phyloP scores from a whole-genome alignment of 2,888 invertebrate genomes.

The Nephrotoma flavescens region DNA sequence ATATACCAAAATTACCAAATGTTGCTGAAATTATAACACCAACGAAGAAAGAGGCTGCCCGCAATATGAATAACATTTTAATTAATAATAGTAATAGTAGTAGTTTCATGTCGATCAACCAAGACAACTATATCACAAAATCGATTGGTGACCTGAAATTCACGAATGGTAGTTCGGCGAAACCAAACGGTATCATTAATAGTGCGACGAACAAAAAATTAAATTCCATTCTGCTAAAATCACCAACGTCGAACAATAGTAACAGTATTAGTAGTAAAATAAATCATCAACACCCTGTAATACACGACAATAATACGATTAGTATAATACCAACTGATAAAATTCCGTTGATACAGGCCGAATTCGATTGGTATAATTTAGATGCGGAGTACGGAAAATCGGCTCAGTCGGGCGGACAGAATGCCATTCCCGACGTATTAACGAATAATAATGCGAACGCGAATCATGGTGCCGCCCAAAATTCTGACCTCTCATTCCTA shows the following conservation, averaged over 20 bases:
- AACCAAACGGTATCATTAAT: neutral
- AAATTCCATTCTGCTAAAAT: neutral
- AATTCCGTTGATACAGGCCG: slow-evolving; percentile 25
- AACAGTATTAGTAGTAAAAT: slow-evolving; percentile 8
- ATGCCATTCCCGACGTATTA: neutral
- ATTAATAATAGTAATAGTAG: neutral
- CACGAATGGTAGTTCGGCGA: neutral
- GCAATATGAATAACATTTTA: neutral
- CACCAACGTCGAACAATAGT: slow-evolving; percentile 1
- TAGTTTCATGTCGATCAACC: slow-evolving; percentile 8
- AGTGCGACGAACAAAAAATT: neutral
- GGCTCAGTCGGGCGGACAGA: slow-evolving; percentile 2
- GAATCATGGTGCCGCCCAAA: neutral
- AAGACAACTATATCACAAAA: slow-evolving; percentile 15
- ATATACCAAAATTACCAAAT: slow-evolving; percentile 59
- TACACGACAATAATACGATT: slow-evolving; percentile 5
- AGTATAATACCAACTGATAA: slow-evolving; percentile 12
- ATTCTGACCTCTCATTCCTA: neutral
- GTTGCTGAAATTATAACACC: slow-evolving; percentile 60
- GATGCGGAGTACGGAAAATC: slow-evolving; percentile 29
- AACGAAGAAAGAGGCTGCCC: slow-evolving; percentile 35
- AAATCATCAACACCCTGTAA: slow-evolving; percentile 14
- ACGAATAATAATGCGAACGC: neutral
- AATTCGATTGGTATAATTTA: slow-evolving; percentile 33
- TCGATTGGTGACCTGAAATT: slow-evolving; percentile 2